Evolutionary conservation across 2,888 invertebrate genomes (phyloP), one percentile per base, ranked within the genome.

Genomic region (Ichneumoninae sp.): DNA sequence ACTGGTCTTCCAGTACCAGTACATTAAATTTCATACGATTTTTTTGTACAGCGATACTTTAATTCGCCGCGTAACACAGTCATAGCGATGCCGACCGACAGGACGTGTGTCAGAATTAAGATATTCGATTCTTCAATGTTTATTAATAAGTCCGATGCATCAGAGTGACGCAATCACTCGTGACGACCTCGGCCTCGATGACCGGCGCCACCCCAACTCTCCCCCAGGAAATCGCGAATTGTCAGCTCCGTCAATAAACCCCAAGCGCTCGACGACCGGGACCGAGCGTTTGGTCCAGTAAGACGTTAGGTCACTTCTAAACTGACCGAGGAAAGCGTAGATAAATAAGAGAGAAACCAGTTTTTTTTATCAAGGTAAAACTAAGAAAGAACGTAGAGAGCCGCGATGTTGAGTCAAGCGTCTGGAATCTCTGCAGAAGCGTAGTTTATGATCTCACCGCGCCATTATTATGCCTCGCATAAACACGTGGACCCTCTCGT

Each of bases 361-460:
- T 90, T 72, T 83, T 44, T 84, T 40, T 70, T 66, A 78, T 79
- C 66, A 80, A 80, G 82, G 77, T 78, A 19, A 78, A 74, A 50
- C 44, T 47, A 36, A 65, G 80, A 83, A 74, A 65, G 72, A 85
- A 78, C 54, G 40, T 8, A 19, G 66, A 47, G 47, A 33, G 44
- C 72, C 13, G 62, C n/a, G 47, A 82, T 19, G 87, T 91, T 93
- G 93, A 93, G 90, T 93, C 91, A 93, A 88, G 81, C 88, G 85
- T 86, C 89, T 91, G 92, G 93, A 93, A 93, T 93, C 92, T 93
- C 89, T 88, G 89, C 88, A 91, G 90, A 90, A 90, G 88, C 92
- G 91, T 90, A 91, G 90, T 90, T 89, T 91, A 89, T 93, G 93
- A 93, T 92, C 91, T 93, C 93, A 93, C 89, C 91, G 86, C 76